Base-by-base conservation (phyloP, 1,140 invertebrate genomes). In the Leptoteleia sp. region DNA sequence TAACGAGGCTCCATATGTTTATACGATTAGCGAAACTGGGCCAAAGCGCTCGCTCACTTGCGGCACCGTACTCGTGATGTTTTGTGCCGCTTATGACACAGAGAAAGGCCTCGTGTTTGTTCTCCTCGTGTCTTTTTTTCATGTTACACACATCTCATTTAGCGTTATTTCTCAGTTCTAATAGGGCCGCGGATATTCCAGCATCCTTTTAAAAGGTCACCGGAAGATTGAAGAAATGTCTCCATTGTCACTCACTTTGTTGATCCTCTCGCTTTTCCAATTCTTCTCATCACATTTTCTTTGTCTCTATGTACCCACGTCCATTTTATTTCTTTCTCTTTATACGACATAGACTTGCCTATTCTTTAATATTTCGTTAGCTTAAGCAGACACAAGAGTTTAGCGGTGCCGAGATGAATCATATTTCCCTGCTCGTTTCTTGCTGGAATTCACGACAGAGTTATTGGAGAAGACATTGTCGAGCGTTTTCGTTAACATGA, bases 1-100 rank as follows among this genome's bases (percentile, higher is more conserved):
- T 64, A 64, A 73, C 57, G 70, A 73, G 57, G 33, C 50, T 62
- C 72, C 62, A 68, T 76, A 68, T 68, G 72, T 62, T 76, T 68
- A 68, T 76, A 33, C 72, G 72, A 68, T 76, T 76, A 76, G 55
- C 37, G 40, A 68, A 76, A 61, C 61, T 40, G 59, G 65, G 64
- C 62, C 75, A 78, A 78, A 71, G 71, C 70, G 43, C 52, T 50
- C 35, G 54, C 52, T 64, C 40, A 50, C 59, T 50, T 50, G 13
- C 50, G 64, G 61, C 40, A 52, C 40, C 40, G 35, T 50, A 27
- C 54, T n/a, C 33, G 31, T 55, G 50, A 47, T 40, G 25, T 55
- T 55, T 55, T n/a, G n/a, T n/a, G n/a, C 33, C 8, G 54, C 25
- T 50, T 59, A 31, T 59, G 16, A 40, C 16, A 50, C 17, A n/a